phyloP scores from a whole-genome alignment of 2,888 invertebrate species.

The Saturnia japonica region DNA sequence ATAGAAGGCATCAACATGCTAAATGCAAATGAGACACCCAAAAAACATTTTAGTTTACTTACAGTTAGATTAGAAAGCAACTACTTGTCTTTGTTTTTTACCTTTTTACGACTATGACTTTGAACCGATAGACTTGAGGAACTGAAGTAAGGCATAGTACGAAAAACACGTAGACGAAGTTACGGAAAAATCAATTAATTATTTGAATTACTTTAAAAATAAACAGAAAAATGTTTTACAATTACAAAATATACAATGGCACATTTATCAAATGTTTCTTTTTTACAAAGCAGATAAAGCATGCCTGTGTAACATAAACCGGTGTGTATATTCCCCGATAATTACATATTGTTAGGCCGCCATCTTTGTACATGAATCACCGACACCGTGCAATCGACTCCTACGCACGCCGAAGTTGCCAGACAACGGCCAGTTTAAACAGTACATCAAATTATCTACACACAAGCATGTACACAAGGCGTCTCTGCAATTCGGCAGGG shows the following conservation, averaged over 20 bases:
- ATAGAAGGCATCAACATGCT: too few relatives aligned
- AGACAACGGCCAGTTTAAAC: slow-evolving; percentile 51
- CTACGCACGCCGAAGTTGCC: slow-evolving; percentile 54
- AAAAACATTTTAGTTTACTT: too few relatives aligned
- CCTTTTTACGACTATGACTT: too few relatives aligned
- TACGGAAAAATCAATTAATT: neutral
- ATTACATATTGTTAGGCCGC: slow-evolving; percentile 67
- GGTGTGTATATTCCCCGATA: slow-evolving; percentile 42
- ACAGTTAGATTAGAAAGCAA: too few relatives aligned
- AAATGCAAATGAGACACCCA: too few relatives aligned
- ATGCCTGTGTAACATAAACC: slow-evolving; percentile 22
- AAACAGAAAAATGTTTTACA: neutral
- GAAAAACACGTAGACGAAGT: too few relatives aligned
- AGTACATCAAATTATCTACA: slow-evolving; percentile 57
- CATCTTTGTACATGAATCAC: slow-evolving; percentile 56
- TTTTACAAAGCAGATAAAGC: slow-evolving; percentile 32
- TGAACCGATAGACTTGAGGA: too few relatives aligned
- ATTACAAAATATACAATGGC: slow-evolving; percentile 13
- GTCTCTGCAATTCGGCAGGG: slow-evolving; percentile 33
- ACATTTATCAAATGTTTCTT: slow-evolving; percentile 10
- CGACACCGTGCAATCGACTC: slow-evolving; percentile 50
- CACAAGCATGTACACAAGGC: slow-evolving; percentile 27
- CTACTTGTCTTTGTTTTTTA: too few relatives aligned
- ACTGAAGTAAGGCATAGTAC: too few relatives aligned
- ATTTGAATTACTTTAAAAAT: slow-evolving; percentile 1